Evolutionary conservation across 2,888 invertebrate species (phyloP), one percentile per base, ranked within the genome.

Genomic region (Agrotis clavis): DNA sequence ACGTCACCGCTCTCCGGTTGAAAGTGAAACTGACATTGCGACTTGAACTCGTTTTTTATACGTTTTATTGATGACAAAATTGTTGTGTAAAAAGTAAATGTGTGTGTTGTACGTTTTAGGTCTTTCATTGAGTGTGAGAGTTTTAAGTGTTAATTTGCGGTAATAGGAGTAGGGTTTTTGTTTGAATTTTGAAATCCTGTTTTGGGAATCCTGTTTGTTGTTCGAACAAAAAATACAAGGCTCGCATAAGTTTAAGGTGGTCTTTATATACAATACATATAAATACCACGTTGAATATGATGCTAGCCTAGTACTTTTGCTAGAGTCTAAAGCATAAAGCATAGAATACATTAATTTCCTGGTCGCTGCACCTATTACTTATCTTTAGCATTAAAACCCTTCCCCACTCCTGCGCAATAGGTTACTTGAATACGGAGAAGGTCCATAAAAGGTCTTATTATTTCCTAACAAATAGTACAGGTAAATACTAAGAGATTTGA

Each of bases 11-110:
- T 35, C 63, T 59, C 56, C 30, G 59, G 50, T 77, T 77, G 79
- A 85, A 85, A 85, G 84, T 85, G 86, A 85, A 85, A 85, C 77
- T 77, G 84, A 71, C 77, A 84, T 79, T 79, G 83, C 51, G 35
- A 50, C 48, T 78, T 74, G 75, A 74, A 74, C 76, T 63, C 70
- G 75, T 73, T 79, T 57, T 64, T 79, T 74, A 67, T 66, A 51
- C 21, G 5, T 56, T 81, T 77, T 76, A 70, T 81, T 70, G 77
- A 76, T 76, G 78, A 35, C 69, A 63, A 78, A 48, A 74, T 74
- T 59, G 59, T 54, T 53, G 60, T 61, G 48, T 53, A 41, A 7
- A 56, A 41, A 50, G 30, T 14, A 61, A 77, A 62, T 21, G 74
- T 77, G 21, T 30, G 68, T 61, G 76, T 45, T 75, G 13, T 75